phyloP scores from a whole-genome alignment of 1,140 invertebrate genomes.

The Kradibia gibbosae region DNA sequence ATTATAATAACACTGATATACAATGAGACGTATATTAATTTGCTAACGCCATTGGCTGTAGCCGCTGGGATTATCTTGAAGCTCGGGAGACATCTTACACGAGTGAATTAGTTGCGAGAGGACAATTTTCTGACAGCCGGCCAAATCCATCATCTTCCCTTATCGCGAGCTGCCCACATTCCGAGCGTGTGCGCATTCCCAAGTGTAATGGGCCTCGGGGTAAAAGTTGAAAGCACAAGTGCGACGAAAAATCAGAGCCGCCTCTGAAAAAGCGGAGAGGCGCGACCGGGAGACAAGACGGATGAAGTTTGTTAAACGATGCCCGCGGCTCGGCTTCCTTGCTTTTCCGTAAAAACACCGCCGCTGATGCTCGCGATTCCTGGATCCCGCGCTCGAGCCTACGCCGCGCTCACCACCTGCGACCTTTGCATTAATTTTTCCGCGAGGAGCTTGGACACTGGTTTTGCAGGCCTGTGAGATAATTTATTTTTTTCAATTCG shows the following conservation, averaged over 20 bases:
- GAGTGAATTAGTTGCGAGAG: neutral
- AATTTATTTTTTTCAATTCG: neutral
- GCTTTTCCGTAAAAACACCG: slow-evolving; percentile 51
- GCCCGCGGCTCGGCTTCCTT: slow-evolving; percentile 70
- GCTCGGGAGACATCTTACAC: neutral
- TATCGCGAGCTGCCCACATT: neutral
- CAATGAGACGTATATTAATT: neutral
- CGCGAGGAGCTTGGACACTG: neutral
- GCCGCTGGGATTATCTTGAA: neutral
- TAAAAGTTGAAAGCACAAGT: neutral
- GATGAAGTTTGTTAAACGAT: slow-evolving; percentile 73
- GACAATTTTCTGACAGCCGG: neutral
- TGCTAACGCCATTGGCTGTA: neutral
- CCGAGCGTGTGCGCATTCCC: neutral
- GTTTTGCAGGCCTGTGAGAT: neutral
- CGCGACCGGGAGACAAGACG: slow-evolving; percentile 65
- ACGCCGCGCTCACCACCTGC: neutral
- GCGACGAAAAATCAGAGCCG: neutral
- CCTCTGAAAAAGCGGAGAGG: too few species aligned
- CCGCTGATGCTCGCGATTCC: slow-evolving; percentile 5
- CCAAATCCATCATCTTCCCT: neutral
- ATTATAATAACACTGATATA: too few species aligned
- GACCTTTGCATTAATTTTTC: neutral
- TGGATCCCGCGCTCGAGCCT: neutral
- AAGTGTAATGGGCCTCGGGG: neutral